These are phyloP conservation scores for Tromatobia lineatoria DNA, from an alignment of 2,888 invertebrate species.

Conservation along the genomic window DNA sequence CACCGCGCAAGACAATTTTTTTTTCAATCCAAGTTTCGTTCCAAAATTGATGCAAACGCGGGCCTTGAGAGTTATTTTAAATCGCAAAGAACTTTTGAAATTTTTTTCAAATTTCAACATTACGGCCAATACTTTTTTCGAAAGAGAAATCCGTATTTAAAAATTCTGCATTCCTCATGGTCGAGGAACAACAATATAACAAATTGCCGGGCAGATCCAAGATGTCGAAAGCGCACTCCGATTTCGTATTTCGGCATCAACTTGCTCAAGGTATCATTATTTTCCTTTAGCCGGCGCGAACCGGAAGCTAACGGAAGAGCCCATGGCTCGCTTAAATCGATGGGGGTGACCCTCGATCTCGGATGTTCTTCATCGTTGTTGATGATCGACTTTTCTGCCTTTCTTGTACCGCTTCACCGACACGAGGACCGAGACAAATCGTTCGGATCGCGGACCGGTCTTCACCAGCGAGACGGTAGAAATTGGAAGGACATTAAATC, in stretches of 20 bases:
- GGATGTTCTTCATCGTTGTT: slow-evolving; percentile 10
- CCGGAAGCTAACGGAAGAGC: slow-evolving; percentile 60
- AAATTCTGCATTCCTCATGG: too few relatives aligned
- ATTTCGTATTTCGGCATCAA: neutral
- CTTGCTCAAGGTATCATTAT: slow-evolving; percentile 53
- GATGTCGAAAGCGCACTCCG: neutral
- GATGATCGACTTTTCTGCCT: slow-evolving; percentile 51
- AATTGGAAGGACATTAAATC: slow-evolving; percentile 70
- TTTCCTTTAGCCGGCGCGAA: slow-evolving; percentile 43
- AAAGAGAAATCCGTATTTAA: too few relatives aligned
- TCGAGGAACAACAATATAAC: too few relatives aligned
- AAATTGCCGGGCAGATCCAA: too few relatives aligned
- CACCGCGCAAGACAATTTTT: too few relatives aligned
- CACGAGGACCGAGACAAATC: slow-evolving; percentile 68
- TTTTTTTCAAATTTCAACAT: too few relatives aligned
- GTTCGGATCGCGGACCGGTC: slow-evolving; percentile 33
- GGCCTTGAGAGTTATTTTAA: too few relatives aligned
- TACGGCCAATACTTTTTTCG: too few relatives aligned
- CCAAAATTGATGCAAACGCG: too few relatives aligned
- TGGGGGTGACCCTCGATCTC: slow-evolving; percentile 22
- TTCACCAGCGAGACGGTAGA: slow-evolving; percentile 49
- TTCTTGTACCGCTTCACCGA: slow-evolving; percentile 51
- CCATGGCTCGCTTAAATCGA: slow-evolving; percentile 28
- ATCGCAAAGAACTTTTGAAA: too few relatives aligned
- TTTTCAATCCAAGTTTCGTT: too few relatives aligned